A percentile compares a stretch with the other conserved stretches of the same genome.
Evolutionary conservation across 2,888 invertebrate species (phyloP).

Genomic region (Athalia rosae): DNA sequence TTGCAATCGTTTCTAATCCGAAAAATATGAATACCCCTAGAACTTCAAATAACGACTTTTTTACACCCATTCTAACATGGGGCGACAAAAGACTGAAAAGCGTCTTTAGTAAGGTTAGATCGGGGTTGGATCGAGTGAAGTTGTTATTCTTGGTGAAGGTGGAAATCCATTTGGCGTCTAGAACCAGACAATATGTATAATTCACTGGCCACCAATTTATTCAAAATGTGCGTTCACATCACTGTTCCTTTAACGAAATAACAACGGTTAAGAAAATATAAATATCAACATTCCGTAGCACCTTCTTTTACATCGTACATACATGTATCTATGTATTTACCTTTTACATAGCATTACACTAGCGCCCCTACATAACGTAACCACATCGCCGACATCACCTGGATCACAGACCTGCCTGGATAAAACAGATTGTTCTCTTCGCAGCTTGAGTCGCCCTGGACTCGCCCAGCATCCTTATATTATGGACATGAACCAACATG

Average conservation of each 20-base stretch:
- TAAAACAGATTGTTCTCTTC: too few relatives aligned
- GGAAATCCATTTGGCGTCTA: constrained; percentile 7
- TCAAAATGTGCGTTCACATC: not conserved
- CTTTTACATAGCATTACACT: too few relatives aligned
- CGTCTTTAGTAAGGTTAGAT: constrained; percentile 26
- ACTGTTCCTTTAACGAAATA: not conserved
- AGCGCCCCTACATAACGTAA: too few relatives aligned
- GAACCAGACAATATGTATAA: constrained; percentile 4
- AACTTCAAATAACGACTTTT: not conserved
- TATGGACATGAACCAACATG: too few relatives aligned
- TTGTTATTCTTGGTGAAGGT: not conserved
- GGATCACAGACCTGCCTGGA: too few relatives aligned
- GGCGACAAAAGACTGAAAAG: constrained; percentile 5
- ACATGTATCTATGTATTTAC: too few relatives aligned
- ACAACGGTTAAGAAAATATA: too few relatives aligned
- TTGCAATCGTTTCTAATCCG: not conserved
- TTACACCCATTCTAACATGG: constrained; percentile 22
- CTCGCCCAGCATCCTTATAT: too few relatives aligned
- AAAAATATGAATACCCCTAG: constrained; percentile 5
- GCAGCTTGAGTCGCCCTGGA: too few relatives aligned
- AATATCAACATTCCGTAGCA: too few relatives aligned
- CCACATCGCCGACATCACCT: too few relatives aligned
- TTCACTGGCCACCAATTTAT: constrained; percentile 5
- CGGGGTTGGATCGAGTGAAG: not conserved
- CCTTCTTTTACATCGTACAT: too few relatives aligned